Evolutionary conservation across 2,113 vertebrate genomes (phyloP).

Genomic region (Nettapus auritus): DNA sequence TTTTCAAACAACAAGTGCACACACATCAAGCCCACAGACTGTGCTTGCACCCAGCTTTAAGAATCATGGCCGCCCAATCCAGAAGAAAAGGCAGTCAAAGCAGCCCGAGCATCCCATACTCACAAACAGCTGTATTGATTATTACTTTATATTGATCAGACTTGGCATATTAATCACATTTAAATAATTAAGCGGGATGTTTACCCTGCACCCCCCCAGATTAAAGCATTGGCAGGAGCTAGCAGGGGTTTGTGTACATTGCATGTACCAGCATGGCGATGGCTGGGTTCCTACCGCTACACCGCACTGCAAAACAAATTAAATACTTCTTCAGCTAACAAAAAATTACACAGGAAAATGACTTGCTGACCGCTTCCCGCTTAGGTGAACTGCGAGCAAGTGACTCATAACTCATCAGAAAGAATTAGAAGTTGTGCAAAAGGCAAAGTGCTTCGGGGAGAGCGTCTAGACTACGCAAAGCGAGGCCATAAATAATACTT

Average conservation of each 20-base stretch:
- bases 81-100: too few relatives aligned
- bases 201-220: background rate
- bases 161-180: background rate
- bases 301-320: background rate
- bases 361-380: background rate
- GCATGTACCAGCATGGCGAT: background rate
- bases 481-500: constrained; percentile 45
- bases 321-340: constrained; percentile 17
- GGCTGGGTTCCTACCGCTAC: background rate
- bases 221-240: background rate
- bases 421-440: constrained; percentile 50
- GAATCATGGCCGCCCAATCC: too few relatives aligned
- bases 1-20: background rate
- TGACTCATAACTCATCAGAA: constrained; percentile 45
- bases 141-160: background rate
- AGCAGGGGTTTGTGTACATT: background rate
- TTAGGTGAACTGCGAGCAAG: background rate
- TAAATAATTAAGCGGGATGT: background rate
- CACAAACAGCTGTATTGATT: background rate
- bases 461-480: constrained; percentile 45
- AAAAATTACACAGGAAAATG: background rate
- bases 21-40: too few relatives aligned
- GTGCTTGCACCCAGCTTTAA: too few relatives aligned
- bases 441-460: constrained; percentile 33
- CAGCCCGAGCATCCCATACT: too few relatives aligned